Conservation (phyloP, 2,113 vertebrate species). For the Brachypteracias leptosomus region DNA sequence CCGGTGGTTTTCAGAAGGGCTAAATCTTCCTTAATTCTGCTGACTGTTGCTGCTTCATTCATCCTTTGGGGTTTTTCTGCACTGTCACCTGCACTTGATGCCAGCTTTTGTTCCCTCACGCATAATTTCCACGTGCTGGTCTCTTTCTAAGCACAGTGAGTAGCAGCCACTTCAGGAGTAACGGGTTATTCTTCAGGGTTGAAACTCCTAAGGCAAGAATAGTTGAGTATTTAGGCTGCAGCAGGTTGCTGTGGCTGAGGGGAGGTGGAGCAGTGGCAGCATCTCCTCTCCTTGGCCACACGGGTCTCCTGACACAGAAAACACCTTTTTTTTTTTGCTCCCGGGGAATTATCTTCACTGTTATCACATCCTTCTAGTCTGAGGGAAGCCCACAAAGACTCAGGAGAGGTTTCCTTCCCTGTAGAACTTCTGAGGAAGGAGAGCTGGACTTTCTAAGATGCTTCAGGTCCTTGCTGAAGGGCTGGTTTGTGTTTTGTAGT, state of each 20-base stretch:
- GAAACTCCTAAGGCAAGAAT: no score
- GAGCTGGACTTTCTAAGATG: not conserved
- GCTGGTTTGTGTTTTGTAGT: not conserved
- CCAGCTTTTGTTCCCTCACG: not conserved
- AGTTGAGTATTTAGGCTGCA: no score
- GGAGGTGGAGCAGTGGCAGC: not conserved
- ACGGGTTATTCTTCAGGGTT: not conserved
- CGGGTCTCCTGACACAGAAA: not conserved
- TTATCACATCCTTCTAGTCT: not conserved
- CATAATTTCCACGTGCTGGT: not conserved
- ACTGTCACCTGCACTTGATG: not conserved
- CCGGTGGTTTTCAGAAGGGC: constrained; percentile 7
- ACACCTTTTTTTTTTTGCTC: not conserved
- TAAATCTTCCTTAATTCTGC: not conserved
- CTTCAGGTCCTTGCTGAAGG: not conserved
- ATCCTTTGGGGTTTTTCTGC: not conserved
- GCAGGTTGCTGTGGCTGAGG: not conserved
- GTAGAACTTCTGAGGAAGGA: not conserved
- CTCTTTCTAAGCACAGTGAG: not conserved
- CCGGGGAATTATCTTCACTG: not conserved
- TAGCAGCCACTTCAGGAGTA: not conserved
- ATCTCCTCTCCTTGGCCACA: not conserved
- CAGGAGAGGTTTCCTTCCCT: not conserved
- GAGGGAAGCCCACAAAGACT: not conserved
- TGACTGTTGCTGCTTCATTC: not conserved